Percentiles rank a stretch among this genome's conserved stretches.
These are phyloP conservation scores for Gallinago nigripennis DNA, from an alignment of 2,797 vertebrate species.

Conservation along the genomic window DNA sequence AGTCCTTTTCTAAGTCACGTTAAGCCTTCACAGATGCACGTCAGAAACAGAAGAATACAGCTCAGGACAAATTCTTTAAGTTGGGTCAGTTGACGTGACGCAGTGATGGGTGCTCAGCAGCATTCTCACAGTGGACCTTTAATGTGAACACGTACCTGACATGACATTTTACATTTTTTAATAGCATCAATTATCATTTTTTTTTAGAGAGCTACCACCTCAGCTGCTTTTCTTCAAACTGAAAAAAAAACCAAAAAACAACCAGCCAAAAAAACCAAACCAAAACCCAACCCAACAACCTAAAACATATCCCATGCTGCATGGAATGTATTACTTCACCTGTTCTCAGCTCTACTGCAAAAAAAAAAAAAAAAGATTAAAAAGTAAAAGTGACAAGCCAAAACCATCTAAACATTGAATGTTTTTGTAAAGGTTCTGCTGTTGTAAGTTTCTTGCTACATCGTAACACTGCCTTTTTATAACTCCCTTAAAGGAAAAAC, in stretches of 20 bases:
- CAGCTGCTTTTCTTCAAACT: background rate
- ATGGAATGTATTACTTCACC: background rate
- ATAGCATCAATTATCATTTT: constrained; percentile 51
- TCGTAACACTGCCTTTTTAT: background rate
- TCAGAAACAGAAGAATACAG: constrained; percentile 56
- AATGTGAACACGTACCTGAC: constrained; percentile 57
- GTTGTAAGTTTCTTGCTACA: background rate
- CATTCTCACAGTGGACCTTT: constrained; percentile 36
- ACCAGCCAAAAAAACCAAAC: background rate
- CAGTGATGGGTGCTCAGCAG: constrained; percentile 54
- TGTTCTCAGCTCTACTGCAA: background rate
- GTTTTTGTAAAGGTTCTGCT: background rate
- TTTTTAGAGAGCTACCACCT: constrained; percentile 28
- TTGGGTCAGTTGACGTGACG: constrained; percentile 55
- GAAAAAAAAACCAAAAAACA: background rate
- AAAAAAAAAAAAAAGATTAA: background rate
- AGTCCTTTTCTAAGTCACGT: constrained; percentile 41
- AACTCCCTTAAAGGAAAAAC: background rate
- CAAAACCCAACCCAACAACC: background rate
- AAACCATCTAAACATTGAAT: background rate
- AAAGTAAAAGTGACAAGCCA: background rate
- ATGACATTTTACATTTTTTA: constrained; percentile 36
- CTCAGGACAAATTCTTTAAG: constrained; percentile 55
- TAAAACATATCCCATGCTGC: background rate
- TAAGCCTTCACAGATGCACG: constrained; percentile 59